Evolutionary conservation across 2,113 vertebrate genomes (phyloP).

Genomic region (Pelodiscus sinensis): DNA sequence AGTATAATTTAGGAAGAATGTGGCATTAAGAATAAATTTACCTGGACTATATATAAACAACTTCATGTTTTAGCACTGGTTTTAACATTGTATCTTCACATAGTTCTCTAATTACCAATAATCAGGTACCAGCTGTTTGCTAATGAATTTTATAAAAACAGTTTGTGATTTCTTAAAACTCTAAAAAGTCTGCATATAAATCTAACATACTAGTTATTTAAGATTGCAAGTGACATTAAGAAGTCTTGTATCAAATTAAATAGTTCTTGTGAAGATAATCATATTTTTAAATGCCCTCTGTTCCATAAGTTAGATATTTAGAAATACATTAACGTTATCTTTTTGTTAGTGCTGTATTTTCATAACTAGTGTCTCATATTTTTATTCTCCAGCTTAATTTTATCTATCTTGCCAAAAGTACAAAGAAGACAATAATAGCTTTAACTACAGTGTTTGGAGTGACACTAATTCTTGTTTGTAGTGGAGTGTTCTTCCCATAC

Average conservation of each 20-base stretch:
- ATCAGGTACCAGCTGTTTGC: background rate
- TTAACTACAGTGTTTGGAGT: constrained; percentile 82
- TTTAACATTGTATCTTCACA: background rate
- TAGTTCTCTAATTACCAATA: background rate
- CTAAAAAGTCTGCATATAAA: accelerated
- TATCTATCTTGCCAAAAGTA: constrained; percentile 90
- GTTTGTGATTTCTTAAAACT: background rate
- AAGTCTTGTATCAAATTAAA: background rate
- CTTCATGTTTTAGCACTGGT: background rate
- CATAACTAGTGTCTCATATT: constrained; percentile 29
- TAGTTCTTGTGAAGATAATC: background rate
- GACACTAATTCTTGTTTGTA: constrained; percentile 87
- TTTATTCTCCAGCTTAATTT: constrained; percentile 88
- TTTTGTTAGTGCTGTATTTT: background rate
- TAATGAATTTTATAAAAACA: background rate
- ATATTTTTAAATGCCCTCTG: background rate
- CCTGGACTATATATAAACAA: background rate
- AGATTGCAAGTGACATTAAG: background rate
- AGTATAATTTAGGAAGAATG: background rate
- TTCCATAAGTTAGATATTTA: background rate
- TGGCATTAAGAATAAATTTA: background rate
- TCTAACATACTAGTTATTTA: background rate
- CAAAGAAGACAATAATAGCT: constrained; percentile 84
- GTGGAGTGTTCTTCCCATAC: constrained; percentile 92
- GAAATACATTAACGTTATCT: background rate